phyloP scores from a whole-genome alignment of 2,797 vertebrate genomes.

The Fratercula arctica region DNA sequence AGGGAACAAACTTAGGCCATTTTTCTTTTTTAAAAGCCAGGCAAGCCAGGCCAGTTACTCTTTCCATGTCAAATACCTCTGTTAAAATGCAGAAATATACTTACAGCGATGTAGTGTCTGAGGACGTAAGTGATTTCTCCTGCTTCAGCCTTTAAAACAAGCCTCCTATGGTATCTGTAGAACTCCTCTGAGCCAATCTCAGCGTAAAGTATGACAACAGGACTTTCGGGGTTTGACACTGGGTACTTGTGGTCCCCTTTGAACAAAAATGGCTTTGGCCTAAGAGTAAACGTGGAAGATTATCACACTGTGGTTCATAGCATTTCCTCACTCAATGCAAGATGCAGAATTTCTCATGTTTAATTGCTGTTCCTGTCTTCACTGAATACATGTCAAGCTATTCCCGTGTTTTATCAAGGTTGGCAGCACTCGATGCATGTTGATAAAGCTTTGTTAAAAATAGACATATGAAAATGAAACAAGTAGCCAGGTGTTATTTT shows the following conservation, averaged over 20 bases:
- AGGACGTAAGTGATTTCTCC: constrained; percentile 88
- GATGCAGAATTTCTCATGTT: background rate
- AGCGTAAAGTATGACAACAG: constrained; percentile 91
- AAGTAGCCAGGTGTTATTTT: background rate
- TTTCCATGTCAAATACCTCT: background rate
- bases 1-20: background rate
- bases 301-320: background rate
- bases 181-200: constrained; percentile 88
- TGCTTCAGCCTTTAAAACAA: constrained; percentile 81
- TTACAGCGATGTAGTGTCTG: constrained; percentile 90
- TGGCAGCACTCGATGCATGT: background rate
- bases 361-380: background rate
- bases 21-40: background rate
- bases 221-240: constrained; percentile 80
- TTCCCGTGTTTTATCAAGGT: background rate
- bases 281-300: constrained; percentile 65
- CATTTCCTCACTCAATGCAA: background rate
- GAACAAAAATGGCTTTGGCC: constrained; percentile 91
- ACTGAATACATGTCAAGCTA: background rate
- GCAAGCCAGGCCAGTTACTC: background rate
- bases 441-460: background rate
- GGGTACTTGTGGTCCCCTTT: constrained; percentile 94
- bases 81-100: constrained; percentile 53
- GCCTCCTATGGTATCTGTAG: constrained; percentile 81
- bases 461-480: background rate